These are phyloP conservation scores for Limenitis camilla DNA, from an alignment of 2,888 invertebrate genomes.

Conservation along the genomic window DNA sequence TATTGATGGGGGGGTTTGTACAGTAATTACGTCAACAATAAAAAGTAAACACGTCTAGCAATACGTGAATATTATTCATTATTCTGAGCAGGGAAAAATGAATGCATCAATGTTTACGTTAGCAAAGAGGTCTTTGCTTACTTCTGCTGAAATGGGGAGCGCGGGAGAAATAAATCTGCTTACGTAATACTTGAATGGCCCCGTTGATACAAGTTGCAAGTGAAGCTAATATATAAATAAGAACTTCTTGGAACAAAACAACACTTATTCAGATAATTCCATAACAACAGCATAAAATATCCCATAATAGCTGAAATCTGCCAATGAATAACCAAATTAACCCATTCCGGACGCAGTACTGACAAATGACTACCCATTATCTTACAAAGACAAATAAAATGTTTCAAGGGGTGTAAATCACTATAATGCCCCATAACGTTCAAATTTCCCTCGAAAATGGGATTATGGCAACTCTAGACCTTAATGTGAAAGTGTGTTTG, in stretches of 20 bases:
- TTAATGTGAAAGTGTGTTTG: background rate
- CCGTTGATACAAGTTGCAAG: no score
- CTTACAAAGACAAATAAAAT: slow-evolving; percentile 11
- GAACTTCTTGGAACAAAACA: background rate
- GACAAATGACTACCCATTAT: slow-evolving; percentile 17
- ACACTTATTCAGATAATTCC: background rate
- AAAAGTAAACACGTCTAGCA: no score
- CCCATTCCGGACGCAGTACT: slow-evolving; percentile 16
- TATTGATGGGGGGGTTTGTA: no score
- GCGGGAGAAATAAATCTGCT: no score
- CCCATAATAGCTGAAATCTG: slow-evolving; percentile 6
- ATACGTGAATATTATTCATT: no score
- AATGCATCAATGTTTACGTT: no score
- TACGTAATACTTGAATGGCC: no score
- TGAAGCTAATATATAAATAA: background rate
- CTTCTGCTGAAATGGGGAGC: no score
- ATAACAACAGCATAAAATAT: background rate
- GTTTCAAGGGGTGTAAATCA: slow-evolving; percentile 13
- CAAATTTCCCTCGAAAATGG: slow-evolving; percentile 3
- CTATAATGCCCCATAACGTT: slow-evolving; percentile 5
- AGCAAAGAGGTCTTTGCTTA: no score
- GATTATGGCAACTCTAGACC: background rate
- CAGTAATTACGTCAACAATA: no score
- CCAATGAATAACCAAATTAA: slow-evolving; percentile 19
- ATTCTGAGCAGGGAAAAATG: no score